A percentile compares a stretch with the other conserved stretches of the same genome.
phyloP scores from a whole-genome alignment of 2,888 invertebrate genomes.

The Cephus spinipes region DNA sequence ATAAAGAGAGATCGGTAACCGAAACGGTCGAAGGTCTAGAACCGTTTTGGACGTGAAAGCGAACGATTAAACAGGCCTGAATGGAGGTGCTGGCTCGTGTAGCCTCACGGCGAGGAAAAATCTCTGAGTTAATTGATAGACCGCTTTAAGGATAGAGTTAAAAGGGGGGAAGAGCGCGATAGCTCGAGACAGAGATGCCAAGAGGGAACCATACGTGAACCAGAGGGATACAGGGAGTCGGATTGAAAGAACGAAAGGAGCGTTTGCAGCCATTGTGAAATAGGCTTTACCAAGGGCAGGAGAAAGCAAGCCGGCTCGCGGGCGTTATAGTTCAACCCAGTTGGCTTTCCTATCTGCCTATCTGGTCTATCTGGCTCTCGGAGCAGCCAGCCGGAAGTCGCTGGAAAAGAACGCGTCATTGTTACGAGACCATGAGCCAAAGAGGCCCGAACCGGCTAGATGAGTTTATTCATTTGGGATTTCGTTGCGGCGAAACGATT shows the following conservation, averaged over 20 bases:
- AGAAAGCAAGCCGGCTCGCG: slow-evolving; percentile 38
- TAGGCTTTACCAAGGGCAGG: slow-evolving; percentile 42
- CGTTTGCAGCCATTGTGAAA: slow-evolving; percentile 3
- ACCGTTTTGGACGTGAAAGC: neutral
- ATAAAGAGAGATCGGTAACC: neutral
- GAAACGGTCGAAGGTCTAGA: neutral
- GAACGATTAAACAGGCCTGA: neutral
- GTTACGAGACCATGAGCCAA: slow-evolving; percentile 1
- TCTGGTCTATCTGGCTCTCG: slow-evolving; percentile 16
- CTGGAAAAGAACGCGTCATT: slow-evolving; percentile 3
- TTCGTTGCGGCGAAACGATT: slow-evolving; percentile 2
- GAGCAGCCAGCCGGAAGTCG: slow-evolving; percentile 1
- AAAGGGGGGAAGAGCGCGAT: neutral
- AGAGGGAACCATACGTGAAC: neutral
- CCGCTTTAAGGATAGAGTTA: neutral
- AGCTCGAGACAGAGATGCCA: neutral
- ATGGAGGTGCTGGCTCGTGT: neutral
- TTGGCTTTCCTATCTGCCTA: slow-evolving; percentile 36
- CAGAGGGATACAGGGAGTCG: neutral
- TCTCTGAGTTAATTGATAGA: neutral
- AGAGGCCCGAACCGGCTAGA: neutral
- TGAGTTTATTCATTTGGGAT: neutral
- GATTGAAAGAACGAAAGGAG: neutral
- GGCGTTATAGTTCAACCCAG: slow-evolving; percentile 39
- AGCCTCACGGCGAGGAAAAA: neutral